Base-by-base conservation (phyloP, 2,888 invertebrate species). In the Neoscelio sp. region DNA sequence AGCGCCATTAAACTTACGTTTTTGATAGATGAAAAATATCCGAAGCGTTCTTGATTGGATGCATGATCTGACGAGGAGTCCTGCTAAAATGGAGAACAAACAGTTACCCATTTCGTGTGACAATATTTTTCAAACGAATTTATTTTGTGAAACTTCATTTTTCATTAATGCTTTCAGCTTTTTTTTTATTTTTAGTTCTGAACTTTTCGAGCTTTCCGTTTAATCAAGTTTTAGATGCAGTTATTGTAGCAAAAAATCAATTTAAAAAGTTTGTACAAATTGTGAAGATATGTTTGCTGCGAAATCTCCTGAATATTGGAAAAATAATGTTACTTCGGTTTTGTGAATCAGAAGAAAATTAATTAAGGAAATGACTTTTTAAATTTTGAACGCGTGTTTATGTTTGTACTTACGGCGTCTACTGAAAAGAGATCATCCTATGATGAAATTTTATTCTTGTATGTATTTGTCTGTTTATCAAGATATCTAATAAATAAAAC, bases 11-110 rank as follows among this genome's bases (percentile, higher is more conserved):
- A 77, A 87, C 90, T 90, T 81, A 90, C 90, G 82, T 88, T 89
- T 80, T 90, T 90, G 15, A 89, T 79, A 40, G 89, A 89, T 7
- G 90, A 88, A 80, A 90, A 90, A 81, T 91, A 91, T 33, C 89
- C 90, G 71, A 90, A 90, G 78, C 90, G 87, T 56, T 91, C 90
- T 78, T 89, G 89, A 82, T 84, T 89, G 74, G 89, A 85, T 54
- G 86, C 85, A 86, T 90, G 90, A 68, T 90, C 90, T 62, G 88
- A 84, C 40, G 90, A 82, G 15, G 89, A 86, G 46, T 90, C 90
- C 90, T 90, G 82, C 4, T 82, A 85, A 77, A 74, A 71, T 71
- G 48, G 50, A 67, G 65, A 67, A 65, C 62, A 78, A 77, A 77
- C 71, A 71, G 26, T 77, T 46, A 70, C 15, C 48, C 30, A 56